Percentiles rank a stretch among this genome's conserved stretches.
Evolutionary conservation across 2,797 vertebrate genomes (phyloP).

Genomic region (Rhynchonycteris naso): DNA sequence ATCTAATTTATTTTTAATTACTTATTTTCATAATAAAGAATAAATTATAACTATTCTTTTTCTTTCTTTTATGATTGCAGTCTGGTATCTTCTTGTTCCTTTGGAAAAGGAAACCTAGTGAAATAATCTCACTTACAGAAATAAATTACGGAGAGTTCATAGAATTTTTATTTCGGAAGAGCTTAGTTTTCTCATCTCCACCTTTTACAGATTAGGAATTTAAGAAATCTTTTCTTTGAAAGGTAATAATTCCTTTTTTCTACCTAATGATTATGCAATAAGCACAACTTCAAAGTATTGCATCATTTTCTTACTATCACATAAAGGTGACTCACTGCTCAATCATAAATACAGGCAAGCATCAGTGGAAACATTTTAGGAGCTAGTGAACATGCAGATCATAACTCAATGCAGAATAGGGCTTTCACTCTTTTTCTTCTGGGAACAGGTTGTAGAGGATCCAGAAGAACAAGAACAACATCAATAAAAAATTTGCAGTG

Average conservation of each 20-base stretch:
- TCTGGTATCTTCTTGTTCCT: neutral
- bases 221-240: constrained; percentile 24
- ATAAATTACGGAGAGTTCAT: neutral
- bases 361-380: neutral
- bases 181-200: neutral
- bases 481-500: neutral
- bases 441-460: neutral
- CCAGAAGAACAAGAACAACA: neutral
- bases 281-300: neutral
- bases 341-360: neutral
- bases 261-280: neutral
- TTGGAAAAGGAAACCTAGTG: neutral
- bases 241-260: neutral
- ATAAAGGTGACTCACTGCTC: neutral
- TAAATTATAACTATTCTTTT: neutral
- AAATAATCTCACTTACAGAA: neutral
- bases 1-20: neutral
- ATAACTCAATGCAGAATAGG: neutral
- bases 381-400: neutral
- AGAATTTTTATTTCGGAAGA: neutral
- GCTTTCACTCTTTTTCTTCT: neutral
- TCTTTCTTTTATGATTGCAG: neutral
- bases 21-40: neutral
- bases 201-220: neutral
- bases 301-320: neutral